These are phyloP conservation scores for Penaeus chinensis DNA, from an alignment of 1,140 invertebrate genomes.

Conservation along the genomic window DNA sequence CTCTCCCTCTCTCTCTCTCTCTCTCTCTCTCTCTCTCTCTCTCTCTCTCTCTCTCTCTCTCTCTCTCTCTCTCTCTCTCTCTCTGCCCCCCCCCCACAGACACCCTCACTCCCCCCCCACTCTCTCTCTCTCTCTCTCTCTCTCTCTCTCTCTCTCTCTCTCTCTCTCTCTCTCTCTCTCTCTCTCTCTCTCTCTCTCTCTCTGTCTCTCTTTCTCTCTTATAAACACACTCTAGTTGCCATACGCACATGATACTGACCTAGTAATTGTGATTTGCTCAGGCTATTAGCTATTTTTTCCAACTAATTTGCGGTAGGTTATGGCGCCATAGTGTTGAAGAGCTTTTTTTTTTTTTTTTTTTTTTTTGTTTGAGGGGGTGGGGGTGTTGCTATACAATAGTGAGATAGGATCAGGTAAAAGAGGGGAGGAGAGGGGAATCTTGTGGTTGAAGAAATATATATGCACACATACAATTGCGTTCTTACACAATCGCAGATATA, in stretches of 20 bases:
- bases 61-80: slow-evolving; percentile 9
- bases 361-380: too few species aligned
- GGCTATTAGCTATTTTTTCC: too few species aligned
- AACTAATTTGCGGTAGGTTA: too few species aligned
- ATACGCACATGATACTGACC: too few species aligned
- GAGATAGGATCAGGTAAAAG: background rate
- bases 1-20: too few species aligned
- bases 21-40: slow-evolving; percentile 8
- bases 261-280: too few species aligned
- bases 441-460: background rate
- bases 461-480: too few species aligned
- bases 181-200: background rate
- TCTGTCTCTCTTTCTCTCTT: background rate
- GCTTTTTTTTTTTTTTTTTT: too few species aligned
- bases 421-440: background rate
- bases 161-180: background rate
- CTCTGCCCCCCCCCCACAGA: background rate
- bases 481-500: background rate
- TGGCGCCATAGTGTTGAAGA: too few species aligned
- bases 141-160: background rate
- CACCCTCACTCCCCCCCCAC: background rate
- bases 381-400: too few species aligned
- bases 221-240: too few species aligned
- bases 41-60: background rate
- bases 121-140: slow-evolving; percentile 3